Percentiles rank a stretch among this genome's conserved stretches.
These are phyloP conservation scores for Epirrhoe alternata DNA, from an alignment of 2,888 invertebrate genomes.

Conservation along the genomic window DNA sequence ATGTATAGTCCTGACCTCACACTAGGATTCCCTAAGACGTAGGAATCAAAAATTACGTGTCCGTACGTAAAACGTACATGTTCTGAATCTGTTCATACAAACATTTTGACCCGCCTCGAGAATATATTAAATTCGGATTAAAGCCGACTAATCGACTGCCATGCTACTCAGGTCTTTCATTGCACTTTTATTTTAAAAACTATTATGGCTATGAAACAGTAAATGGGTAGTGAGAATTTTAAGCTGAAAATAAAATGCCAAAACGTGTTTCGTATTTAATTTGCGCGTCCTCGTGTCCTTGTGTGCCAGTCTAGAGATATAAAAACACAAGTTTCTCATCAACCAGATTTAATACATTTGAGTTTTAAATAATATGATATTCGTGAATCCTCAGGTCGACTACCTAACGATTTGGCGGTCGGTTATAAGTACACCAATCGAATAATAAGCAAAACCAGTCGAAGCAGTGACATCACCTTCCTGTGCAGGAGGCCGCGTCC, in stretches of 20 bases:
- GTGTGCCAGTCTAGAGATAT: conserved; percentile 7
- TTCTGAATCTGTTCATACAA: too few species aligned
- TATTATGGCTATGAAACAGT: too few species aligned
- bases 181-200: too few species aligned
- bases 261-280: not conserved
- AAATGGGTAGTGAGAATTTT: too few species aligned
- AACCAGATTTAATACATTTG: conserved; percentile 3
- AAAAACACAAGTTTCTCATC: conserved; percentile 14
- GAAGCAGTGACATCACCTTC: conserved; percentile 82
- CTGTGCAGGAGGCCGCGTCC: conserved; percentile 75
- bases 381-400: conserved; percentile 51
- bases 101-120: too few species aligned
- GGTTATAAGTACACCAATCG: conserved; percentile 62
- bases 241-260: not conserved
- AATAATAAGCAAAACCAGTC: conserved; percentile 82
- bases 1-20: too few species aligned
- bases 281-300: not conserved
- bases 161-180: too few species aligned
- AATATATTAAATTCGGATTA: too few species aligned
- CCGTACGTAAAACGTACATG: too few species aligned
- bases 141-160: too few species aligned
- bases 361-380: conserved; percentile 21
- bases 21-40: too few species aligned
- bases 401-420: conserved; percentile 62
- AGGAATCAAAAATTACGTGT: too few species aligned